Evolutionary conservation across 2,113 vertebrate species (phyloP), one percentile per base, ranked within the genome.

Genomic region (Chrysochloris asiatica): DNA sequence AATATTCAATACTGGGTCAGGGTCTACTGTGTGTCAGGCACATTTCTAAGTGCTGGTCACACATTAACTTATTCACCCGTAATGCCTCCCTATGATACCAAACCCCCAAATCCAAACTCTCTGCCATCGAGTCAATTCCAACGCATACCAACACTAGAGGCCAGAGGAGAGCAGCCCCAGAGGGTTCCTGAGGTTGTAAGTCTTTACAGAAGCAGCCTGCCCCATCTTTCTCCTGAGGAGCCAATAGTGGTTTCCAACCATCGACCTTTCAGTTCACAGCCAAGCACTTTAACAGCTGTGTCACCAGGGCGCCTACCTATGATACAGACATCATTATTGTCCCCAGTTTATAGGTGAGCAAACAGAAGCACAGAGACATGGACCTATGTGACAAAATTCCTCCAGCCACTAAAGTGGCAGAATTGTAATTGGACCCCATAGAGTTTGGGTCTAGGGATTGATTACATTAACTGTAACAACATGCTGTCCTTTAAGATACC

Each of bases 251-350:
- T 61, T 28, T 61, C 56, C 26, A 21, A 61, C 56, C 24, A 61
- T 8, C 26, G 12, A 26, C 56, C 56, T 61, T 24, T 61, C 56
- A 21, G 21, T 61, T 61, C 3, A 7, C 56, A 61, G 56, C 17
- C 24, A 28, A 61, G 21, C 4, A 24, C 56, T 61, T 61, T 61
- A 21, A 61, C 56, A 8, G 5, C 24, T 61, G 24, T 14, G 22
- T 22, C 56, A 61, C 24, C 56, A 61, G 8, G 56, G 24, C 56
- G 22, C 56, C 24, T 61, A 8, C 26, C 50, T 38, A 7, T 0
- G 1, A 47, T 19, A n/a, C n/a, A n/a, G n/a, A n/a, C n/a, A 21
- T 11, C 38, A 10, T 4, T 8, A 5, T 2, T 33, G 19, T 38
- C 69, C 38, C 45, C 45, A 72, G 38, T 90, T 72, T 4, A 16